phyloP scores from a whole-genome alignment of 2,797 vertebrate species.

The Meriones psammophilus region DNA sequence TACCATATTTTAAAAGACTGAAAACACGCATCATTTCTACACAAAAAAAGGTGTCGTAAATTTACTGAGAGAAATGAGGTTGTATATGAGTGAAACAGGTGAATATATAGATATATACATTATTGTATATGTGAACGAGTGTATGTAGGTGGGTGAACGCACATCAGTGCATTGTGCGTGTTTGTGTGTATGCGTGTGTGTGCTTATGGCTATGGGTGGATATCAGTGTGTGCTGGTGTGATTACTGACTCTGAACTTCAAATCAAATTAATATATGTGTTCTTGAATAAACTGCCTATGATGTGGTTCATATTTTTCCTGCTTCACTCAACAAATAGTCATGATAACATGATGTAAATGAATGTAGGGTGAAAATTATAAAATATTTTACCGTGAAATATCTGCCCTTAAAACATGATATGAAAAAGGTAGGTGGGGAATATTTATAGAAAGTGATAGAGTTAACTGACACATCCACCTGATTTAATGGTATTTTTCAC shows the following conservation, averaged over 20 bases:
- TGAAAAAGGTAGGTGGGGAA: neutral
- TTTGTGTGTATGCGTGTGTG: neutral
- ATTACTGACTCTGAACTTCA: neutral
- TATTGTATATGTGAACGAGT: neutral
- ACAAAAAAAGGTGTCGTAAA: neutral
- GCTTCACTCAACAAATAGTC: neutral
- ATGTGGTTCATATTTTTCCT: neutral
- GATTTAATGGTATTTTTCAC: constrained; percentile 35
- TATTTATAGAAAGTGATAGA: neutral
- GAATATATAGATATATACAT: neutral
- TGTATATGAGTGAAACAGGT: neutral
- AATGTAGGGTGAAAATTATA: constrained; percentile 20
- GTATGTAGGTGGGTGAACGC: neutral
- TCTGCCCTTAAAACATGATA: neutral
- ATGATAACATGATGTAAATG: neutral
- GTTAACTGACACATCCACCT: constrained; percentile 5
- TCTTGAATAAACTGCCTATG: neutral
- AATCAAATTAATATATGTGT: neutral
- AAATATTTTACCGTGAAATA: neutral
- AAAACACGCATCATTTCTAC: neutral
- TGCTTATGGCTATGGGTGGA: neutral
- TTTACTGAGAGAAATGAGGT: neutral
- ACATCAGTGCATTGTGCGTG: neutral
- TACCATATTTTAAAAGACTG: neutral
- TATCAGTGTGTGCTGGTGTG: neutral